Evolutionary conservation across 2,888 invertebrate species (phyloP), one percentile per base, ranked within the genome.

Genomic region (Coremacera marginata): DNA sequence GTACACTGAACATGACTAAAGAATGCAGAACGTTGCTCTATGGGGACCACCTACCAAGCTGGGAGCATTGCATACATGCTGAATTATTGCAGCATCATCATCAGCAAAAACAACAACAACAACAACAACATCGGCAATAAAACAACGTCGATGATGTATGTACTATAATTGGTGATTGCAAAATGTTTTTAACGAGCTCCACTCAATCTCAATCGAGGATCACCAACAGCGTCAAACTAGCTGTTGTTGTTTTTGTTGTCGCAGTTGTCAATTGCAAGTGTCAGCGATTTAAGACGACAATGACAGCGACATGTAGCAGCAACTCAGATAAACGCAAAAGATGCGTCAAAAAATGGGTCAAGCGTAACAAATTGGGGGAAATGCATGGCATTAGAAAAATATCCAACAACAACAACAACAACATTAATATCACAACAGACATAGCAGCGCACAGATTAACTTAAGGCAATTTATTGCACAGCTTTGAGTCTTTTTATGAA

Each of bases 71-170:
- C 31, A 63, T 44, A 16, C 63, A 16, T 3, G 25, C 16, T 19
- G 34, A 14, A 63, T 63, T 63, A 16, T 34, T 63, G 74, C 19
- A 65, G 52, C 31, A 51, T 31, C 65, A 62, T 74, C 74, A 37
- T 34, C 52, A 55, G 73, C 73, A 72, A 44, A 75, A 77, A 9
- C 75, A 73, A 51, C 77, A 81, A 27, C 74, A 79, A 63, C 51
- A 75, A 65, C 27, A 71, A 16, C 65, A 57, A 16, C 19, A 57
- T 3, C 19, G 37, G 44, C 44, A 60, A 25, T 22, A 60, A 14
- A 63, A 49, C 57, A 68, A 75, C 76, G 72, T 63, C 62, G 68
- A 65, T 68, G 72, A 70, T 75, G 57, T 60, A 77, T 25, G 51
- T 51, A 57, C 37, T 60, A 70, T 71, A 71, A 57, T 57, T 57